Percentiles rank a stretch among this genome's conserved stretches.
These are phyloP conservation scores for Drosophila punjabiensis DNA, from an alignment of 1,140 invertebrate genomes.

Conservation along the genomic window DNA sequence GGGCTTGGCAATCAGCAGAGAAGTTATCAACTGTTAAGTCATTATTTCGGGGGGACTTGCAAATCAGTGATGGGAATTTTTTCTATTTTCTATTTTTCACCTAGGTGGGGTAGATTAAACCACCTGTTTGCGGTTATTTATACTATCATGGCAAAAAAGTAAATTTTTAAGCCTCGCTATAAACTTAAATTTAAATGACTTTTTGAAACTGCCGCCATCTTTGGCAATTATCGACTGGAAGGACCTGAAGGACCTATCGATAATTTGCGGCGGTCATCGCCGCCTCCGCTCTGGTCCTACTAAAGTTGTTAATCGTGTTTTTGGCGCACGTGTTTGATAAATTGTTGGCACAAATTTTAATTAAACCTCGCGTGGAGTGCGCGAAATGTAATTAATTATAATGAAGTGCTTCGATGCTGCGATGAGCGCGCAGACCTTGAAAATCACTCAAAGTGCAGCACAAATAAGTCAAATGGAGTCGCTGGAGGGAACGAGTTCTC, in stretches of 20 bases:
- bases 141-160: neutral
- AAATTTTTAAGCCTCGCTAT: neutral
- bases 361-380: constrained; percentile 23
- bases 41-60: constrained; percentile 45
- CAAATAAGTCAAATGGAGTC: constrained; percentile 52
- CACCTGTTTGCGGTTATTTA: neutral
- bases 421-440: constrained; percentile 53
- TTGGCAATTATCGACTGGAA: neutral
- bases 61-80: constrained; percentile 40
- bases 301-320: constrained; percentile 25
- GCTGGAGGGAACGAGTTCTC: constrained; percentile 57
- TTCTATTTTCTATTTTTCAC: neutral
- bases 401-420: constrained; percentile 44
- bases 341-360: constrained; percentile 24
- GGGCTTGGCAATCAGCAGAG: constrained; percentile 31
- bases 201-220: neutral
- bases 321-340: constrained; percentile 10
- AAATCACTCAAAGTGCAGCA: constrained; percentile 56
- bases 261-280: neutral
- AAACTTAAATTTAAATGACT: neutral
- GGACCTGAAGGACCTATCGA: constrained; percentile 9
- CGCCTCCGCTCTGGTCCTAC: neutral
- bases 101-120: constrained; percentile 1
- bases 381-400: constrained; percentile 49
- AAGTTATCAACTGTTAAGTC: constrained; percentile 66